A percentile compares a stretch with the other conserved stretches of the same genome.
phyloP scores from a whole-genome alignment of 2,113 vertebrate genomes.

The Poecilia latipinna region DNA sequence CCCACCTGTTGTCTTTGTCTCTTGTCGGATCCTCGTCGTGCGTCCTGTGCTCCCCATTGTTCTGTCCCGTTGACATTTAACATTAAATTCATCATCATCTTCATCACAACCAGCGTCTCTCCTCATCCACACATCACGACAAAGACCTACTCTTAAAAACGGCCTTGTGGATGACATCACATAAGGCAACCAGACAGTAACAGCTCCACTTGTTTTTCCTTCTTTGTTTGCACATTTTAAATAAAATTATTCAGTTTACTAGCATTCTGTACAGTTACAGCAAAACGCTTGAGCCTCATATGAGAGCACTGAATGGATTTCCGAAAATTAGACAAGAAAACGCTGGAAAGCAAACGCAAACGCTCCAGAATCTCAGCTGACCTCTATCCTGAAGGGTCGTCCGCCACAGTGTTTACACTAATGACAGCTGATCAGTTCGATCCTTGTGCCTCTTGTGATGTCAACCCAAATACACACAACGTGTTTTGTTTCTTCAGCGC shows the following conservation, averaged over 20 bases:
- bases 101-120: no score
- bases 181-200: neutral
- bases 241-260: neutral
- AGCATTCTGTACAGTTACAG: neutral
- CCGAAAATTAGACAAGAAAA: neutral
- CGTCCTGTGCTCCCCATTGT: no score
- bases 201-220: neutral
- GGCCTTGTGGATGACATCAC: no score
- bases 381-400: neutral
- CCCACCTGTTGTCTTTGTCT: no score
- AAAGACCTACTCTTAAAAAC: no score
- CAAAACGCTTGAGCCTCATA: neutral
- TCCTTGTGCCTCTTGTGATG: neutral
- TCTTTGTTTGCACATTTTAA: neutral
- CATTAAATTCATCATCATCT: no score
- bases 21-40: no score
- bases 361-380: neutral
- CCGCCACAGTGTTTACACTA: neutral
- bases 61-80: no score
- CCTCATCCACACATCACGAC: no score
- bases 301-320: neutral
- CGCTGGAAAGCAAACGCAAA: neutral
- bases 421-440: neutral
- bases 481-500: neutral
- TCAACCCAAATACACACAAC: neutral